Conservation (phyloP, 1,140 invertebrate species). For the Brachionus koreanus region DNA sequence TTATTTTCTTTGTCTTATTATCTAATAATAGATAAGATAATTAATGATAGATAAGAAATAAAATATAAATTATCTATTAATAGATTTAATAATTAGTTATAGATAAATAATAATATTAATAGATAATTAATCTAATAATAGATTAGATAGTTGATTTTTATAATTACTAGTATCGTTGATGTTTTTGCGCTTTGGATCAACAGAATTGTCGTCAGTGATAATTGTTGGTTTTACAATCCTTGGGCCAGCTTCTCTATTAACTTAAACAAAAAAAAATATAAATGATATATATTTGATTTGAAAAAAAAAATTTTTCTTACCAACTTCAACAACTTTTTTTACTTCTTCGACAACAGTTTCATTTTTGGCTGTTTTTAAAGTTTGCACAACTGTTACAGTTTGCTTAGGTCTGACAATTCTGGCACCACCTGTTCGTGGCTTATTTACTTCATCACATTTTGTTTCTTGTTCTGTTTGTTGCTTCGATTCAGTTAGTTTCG, state of each 20-base stretch:
- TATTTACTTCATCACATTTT: background rate
- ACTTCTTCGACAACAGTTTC: background rate
- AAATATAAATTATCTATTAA: too few relatives aligned
- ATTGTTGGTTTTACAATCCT: constrained; percentile 8
- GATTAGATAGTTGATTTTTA: too few relatives aligned
- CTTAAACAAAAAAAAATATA: background rate
- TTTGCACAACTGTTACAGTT: background rate
- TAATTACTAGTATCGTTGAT: background rate
- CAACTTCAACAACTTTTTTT: constrained; percentile 10
- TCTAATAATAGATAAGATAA: background rate
- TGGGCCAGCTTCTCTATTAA: constrained; percentile 11
- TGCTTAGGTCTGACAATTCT: constrained; percentile 5
- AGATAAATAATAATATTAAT: background rate
- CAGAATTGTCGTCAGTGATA: background rate
- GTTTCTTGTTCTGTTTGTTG: background rate
- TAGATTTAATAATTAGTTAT: too few relatives aligned
- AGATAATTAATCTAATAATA: background rate
- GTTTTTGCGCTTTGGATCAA: background rate
- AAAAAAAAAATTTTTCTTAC: background rate
- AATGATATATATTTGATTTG: background rate
- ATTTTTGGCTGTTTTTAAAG: background rate
- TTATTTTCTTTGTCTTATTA: background rate
- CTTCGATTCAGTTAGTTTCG: background rate
- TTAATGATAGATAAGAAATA: too few relatives aligned
- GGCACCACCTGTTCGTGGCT: background rate